Base-by-base conservation (phyloP, 1,140 invertebrate genomes). In the Pteromalus puparum region DNA sequence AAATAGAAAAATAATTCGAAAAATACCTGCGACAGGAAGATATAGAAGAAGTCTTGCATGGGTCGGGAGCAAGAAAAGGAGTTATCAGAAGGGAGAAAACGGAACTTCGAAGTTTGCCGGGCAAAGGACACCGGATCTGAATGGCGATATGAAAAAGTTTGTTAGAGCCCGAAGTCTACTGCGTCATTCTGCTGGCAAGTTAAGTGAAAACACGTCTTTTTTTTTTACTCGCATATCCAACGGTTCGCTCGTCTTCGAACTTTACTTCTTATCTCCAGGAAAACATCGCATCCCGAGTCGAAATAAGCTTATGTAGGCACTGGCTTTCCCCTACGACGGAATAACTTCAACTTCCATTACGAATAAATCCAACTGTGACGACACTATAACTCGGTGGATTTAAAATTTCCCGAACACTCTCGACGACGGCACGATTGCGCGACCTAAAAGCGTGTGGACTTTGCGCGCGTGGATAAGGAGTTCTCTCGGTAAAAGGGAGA, bases 101-200 rank as follows among this genome's bases (percentile, higher is more conserved):
- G 18, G 18, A 61, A 61, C 21, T 9, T 61, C 53, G 5, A 18
- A 61, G 53, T 61, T n/a, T 21, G 53, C 18, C 18, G 3, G 10
- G 48, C 15, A 53, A 61, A 61, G 53, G 21, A 61, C 48, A 53
- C 18, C 53, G 53, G 18, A 61, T 21, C 53, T 61, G 53, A 61
- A 61, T 61, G 21, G 53, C 53, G 53, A n/a, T 61, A 61, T 61
- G 53, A 61, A 61, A 61, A 61, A 61, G 53, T 61, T 61, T 61
- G 21, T n/a, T n/a, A 61, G 18, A 21, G 53, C 53, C 18, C 53
- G 18, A 61, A 61, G 53, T n/a, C 53, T 61, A 61, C 53, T 61
- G 5, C 21, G 53, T 61, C 53, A 61, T 61, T 61, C 18, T 21
- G n/a, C 53, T 61, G 4, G 21, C 6, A 5, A 18, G 18, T 61